Base-by-base conservation (phyloP, 2,113 vertebrate species). In the Cephalopterus ornatus region DNA sequence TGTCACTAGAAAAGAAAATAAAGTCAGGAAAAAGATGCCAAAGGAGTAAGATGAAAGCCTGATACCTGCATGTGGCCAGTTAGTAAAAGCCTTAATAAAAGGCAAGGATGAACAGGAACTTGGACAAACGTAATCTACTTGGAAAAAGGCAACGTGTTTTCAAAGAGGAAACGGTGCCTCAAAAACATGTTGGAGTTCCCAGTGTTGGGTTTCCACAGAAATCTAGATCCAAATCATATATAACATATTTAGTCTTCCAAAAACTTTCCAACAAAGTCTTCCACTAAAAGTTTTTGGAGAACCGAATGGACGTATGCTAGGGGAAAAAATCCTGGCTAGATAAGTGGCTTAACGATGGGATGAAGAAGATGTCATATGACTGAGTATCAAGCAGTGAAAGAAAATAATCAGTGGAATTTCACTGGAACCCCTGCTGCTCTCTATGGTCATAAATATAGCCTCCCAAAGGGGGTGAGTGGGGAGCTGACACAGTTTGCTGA, bases 401-500 rank as follows among this genome's bases (percentile, higher is more conserved):
- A 81, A 95, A 97, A 89, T 44, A 26, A 84, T 87, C 76, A 56
- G 47, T 39, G 44, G 58, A 92, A 61, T 93, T 91, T 81, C 41
- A 37, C 73, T 89, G 73, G 68, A 44, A 81, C 39, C 47, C 83
- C 86, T 93, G 68, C 80, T 81, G 80, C 67, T 94, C 87, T 78
- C 44, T 78, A n/a, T 33, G 49, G 80, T 68, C 76, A 89, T 89
- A 95, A 93, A 87, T 95, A 91, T 1, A 96, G 63, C 33, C 39
- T 95, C 65, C 55, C 93, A 91, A 85, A 92, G 42, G 23, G 27
- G 46, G 24, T 22, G 35, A 83, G 46, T 58, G 39, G 68, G 62
- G 47, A 94, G 61, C 80, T 84, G 86, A 84, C 86, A 91, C 74
- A 92, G 70, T 92, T 95, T 92, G 52, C 52, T 93, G 91, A 78